Base-by-base conservation (phyloP, 2,797 vertebrate genomes). In the Hirundo rustica region DNA sequence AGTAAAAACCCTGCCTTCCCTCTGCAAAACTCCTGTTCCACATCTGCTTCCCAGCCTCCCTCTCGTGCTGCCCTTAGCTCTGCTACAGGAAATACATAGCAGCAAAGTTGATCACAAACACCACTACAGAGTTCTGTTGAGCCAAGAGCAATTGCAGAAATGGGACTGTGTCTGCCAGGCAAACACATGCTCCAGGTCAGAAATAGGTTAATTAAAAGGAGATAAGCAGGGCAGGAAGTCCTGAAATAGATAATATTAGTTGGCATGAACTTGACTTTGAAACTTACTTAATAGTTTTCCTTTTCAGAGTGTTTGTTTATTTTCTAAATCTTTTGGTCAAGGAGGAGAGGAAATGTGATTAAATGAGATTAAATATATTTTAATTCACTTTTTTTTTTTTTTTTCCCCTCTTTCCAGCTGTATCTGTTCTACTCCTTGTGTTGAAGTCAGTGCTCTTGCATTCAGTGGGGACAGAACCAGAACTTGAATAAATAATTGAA, bases 121-220 rank as follows among this genome's bases (percentile, higher is more conserved):
- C 44, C 32, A 9, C 67, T 45, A 70, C 45, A 55, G 64, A 45
- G 32, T 34, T 82, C 53, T 27, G 66, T 50, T 95, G 89, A 94
- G 77, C 73, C 38, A 54, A 86, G 84, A 91, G 60, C 48, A 82
- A 26, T n/a, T 86, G 70, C 79, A 72, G 89, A 82, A 87, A 80
- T 61, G n/a, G 34, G 78, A 29, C 83, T 81, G 68, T 57, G 65
- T 89, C 65, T 91, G 50, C 87, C 65, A 89, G 75, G 65, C 67
- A 91, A 84, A 88, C 55, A 76, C 64, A 89, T 2, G 15, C 73
- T 62, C 66, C 87, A 85, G 94, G 93, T 93, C 85, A 96, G 81
- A 96, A 95, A 57, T 57, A 94, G 76, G 77, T 95, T 97, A 96
- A 95, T 93, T 96, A 95, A 95, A 91, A 77, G 72, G 80, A 93